Evolutionary conservation across 2,113 vertebrate genomes (phyloP), one percentile per base, ranked within the genome.

Genomic region (Nycticryphes semicollaris): DNA sequence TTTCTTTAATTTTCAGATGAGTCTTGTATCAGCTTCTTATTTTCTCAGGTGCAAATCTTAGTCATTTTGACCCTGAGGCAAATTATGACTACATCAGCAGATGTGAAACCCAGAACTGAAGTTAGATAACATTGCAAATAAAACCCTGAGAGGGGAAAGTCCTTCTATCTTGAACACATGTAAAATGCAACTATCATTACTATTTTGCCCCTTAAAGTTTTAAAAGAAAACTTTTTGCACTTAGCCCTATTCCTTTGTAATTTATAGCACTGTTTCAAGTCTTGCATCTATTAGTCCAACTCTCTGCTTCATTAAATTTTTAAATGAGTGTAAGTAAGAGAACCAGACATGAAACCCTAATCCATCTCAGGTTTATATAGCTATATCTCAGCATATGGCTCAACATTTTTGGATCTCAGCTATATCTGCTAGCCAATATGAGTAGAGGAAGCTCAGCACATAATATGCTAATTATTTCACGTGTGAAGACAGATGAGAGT

Each of bases 391-490:
- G 66, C 7, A 27, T 17, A 62, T 2, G 5, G 19, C 30, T 62
- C 53, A 51, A 21, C 17, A 7, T 17, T 57, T 95, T 62, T 74
- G 13, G 6, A 48, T 57, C 18, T 89, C 64, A 67, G 20, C 13
- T 47, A 1, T 31, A 33, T 47, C 64, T 59, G 12, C 35, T 43
- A 63, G 24, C 14, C 30, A 56, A 9, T 31, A 47, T 5, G 12
- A 68, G 8, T 4, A 21, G 16, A 2, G 35, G 24, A 88, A 60
- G 7, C 21, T 89, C 30, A 77, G 16, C 28, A 57, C 0, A 0
- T 35, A 31, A 33, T 33, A 25, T 8, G 6, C 1, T 74, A 21
- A 35, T 57, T 91, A 14, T 57, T 69, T 74, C 48, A 64, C 12
- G 4, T 54, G 39, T 23, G 37, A 43, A 45, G 24, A 73, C 9